A percentile compares a stretch with the other conserved stretches of the same genome.
Conservation (phyloP, 2,797 vertebrate genomes). For the Sphaeramia orbicularis region DNA sequence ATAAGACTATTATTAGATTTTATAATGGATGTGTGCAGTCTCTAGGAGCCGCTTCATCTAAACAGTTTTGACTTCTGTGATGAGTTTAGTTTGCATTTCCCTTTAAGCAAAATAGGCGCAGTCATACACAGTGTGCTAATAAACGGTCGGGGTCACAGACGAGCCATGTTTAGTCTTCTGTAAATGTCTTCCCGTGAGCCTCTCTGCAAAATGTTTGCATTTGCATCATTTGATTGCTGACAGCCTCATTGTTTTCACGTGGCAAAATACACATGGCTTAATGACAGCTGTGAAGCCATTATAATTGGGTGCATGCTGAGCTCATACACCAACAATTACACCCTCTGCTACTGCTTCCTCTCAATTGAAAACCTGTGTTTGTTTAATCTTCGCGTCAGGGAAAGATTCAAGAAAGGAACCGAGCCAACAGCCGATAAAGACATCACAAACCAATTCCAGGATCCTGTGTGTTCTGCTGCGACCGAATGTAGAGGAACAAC, state of each 20-base stretch:
- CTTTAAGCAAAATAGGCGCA: too few relatives aligned
- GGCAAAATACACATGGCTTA: not conserved
- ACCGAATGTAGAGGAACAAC: slow-evolving; percentile 5
- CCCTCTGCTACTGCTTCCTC: not conserved
- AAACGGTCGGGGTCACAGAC: not conserved
- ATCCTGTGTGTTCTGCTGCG: slow-evolving; percentile 27
- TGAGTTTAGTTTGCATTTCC: too few relatives aligned
- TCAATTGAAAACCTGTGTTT: slow-evolving; percentile 15
- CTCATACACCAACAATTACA: too few relatives aligned
- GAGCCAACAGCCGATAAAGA: slow-evolving; percentile 11
- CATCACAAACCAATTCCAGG: slow-evolving; percentile 39
- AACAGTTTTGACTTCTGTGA: too few relatives aligned
- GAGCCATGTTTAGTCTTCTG: not conserved
- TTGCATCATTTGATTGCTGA: slow-evolving; percentile 12
- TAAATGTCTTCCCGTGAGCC: slow-evolving; percentile 1
- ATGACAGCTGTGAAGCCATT: slow-evolving; percentile 5
- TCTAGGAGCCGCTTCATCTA: too few relatives aligned
- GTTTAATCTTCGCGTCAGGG: slow-evolving; percentile 19
- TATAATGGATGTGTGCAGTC: too few relatives aligned
- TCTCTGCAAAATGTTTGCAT: not conserved
- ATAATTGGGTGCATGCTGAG: too few relatives aligned
- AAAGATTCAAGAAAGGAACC: slow-evolving; percentile 10
- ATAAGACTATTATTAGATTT: too few relatives aligned
- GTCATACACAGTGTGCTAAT: too few relatives aligned
- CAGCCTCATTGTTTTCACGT: slow-evolving; percentile 1